Percentiles rank a stretch among this genome's conserved stretches.
These are phyloP conservation scores for Acheta domesticus DNA, from an alignment of 2,888 invertebrate genomes.

Conservation along the genomic window DNA sequence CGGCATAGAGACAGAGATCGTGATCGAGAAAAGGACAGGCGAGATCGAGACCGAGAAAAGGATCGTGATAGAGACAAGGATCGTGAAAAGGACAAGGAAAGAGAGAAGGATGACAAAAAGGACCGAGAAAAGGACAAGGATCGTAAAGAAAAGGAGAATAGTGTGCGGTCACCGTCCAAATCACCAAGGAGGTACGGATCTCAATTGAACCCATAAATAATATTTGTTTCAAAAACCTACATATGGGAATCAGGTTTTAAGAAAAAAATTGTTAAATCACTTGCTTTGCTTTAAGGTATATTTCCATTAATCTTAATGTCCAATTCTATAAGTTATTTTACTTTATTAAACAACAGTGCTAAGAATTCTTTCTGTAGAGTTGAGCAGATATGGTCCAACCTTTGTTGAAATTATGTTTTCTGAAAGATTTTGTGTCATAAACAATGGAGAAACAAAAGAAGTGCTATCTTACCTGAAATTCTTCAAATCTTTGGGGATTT, in stretches of 20 bases:
- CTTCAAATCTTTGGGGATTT: too few species aligned
- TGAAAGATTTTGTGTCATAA: too few species aligned
- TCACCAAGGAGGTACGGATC: constrained; percentile 35
- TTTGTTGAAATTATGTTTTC: too few species aligned
- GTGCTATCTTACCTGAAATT: too few species aligned
- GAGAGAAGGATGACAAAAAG: constrained; percentile 42
- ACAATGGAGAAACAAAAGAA: too few species aligned
- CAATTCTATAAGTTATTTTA: not conserved
- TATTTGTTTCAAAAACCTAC: too few species aligned
- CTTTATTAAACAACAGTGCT: not conserved
- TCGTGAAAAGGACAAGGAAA: constrained; percentile 29
- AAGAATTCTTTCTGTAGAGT: too few species aligned
- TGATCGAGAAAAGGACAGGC: constrained; percentile 40
- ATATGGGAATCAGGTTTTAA: too few species aligned
- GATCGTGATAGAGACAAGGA: constrained; percentile 42
- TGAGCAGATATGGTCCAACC: too few species aligned
- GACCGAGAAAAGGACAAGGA: constrained; percentile 48
- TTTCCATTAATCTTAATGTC: too few species aligned
- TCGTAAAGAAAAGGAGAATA: constrained; percentile 41
- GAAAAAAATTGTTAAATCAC: too few species aligned
- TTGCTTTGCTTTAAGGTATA: too few species aligned
- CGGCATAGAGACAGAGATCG: constrained; percentile 31
- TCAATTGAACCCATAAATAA: not conserved
- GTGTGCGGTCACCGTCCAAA: constrained; percentile 37
- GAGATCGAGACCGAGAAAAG: constrained; percentile 43